A percentile compares a stretch with the other conserved stretches of the same genome.
Conservation (phyloP, 2,797 vertebrate species). For the Erithacus rubecula region DNA sequence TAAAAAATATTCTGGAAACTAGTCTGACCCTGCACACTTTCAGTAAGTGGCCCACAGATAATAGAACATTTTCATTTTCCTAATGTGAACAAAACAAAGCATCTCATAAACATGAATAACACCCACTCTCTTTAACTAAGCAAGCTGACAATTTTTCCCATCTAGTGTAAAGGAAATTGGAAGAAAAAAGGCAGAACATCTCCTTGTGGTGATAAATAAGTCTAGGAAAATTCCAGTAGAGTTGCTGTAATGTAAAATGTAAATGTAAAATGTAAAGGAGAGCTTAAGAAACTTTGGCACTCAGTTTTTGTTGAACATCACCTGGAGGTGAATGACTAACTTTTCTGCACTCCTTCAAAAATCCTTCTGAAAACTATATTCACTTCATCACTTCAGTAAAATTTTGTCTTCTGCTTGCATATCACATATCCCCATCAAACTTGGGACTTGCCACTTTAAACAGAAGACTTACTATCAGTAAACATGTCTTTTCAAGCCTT, state of each 20-base stretch:
- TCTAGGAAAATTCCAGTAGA: neutral
- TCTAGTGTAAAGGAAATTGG: neutral
- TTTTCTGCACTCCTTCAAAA: neutral
- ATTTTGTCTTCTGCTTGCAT: slow-evolving; percentile 19
- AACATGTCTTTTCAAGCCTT: neutral
- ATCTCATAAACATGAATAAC: neutral
- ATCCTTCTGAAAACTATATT: neutral
- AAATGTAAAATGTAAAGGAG: neutral
- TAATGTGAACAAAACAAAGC: neutral
- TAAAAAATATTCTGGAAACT: neutral
- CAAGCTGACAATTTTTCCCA: neutral
- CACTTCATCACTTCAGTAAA: neutral
- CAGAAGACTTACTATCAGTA: neutral
- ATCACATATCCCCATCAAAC: slow-evolving; percentile 23
- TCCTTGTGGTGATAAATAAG: neutral
- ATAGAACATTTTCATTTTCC: neutral
- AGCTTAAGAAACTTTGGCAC: neutral
- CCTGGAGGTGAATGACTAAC: neutral
- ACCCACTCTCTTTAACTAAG: neutral
- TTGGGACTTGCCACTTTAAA: slow-evolving; percentile 4
- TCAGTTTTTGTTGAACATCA: neutral
- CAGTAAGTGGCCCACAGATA: neutral
- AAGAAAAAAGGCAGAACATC: neutral
- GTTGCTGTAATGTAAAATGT: neutral
- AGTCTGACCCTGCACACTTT: neutral